Evolutionary conservation across 2,888 invertebrate species (phyloP), one percentile per base, ranked within the genome.

Genomic region (Amphipoea oculea): DNA sequence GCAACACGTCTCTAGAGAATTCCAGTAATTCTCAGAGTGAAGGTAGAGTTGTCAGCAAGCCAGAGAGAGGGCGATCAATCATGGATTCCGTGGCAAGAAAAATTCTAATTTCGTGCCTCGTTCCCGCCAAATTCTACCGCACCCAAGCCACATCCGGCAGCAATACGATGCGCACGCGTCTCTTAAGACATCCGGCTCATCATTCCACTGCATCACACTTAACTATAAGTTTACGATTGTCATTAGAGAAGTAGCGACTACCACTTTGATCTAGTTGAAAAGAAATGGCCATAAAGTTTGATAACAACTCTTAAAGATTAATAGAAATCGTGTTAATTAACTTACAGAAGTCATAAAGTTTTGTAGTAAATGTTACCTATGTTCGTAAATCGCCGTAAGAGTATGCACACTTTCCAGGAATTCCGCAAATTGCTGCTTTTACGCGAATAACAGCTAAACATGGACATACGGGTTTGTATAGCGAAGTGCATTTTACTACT

Each of bases 91-190:
- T 89, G 86, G 89, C 90, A 84, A 83, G 91, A 91, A 90, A 84
- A 91, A 91, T 87, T 94, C 94, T 95, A 95, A 95, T 93, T 95
- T 90, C 82, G 94, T 92, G 89, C 86, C 81, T 84, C 87, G 91
- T 92, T 92, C 91, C 92, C 92, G 93, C 92, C 91, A 93, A 94
- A 94, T 91, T 92, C 85, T 89, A 89, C 90, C 88, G 88, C 90
- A 88, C 89, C 91, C 89, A 82, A 73, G 86, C 87, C 88, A 90
- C 94, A 93, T 95, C 95, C 95, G 94, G 94, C 89, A 84, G 90
- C 88, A 88, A 91, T 88, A 90, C 89, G 92, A 91, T 89, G 92
- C 92, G 90, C 89, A 87, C 78, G 91, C 91, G 89, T 92, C 92
- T 87, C 88, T 89, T 90, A 90, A 85, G 85, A 90, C 94, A 94